Evolutionary conservation across 2,888 invertebrate genomes (phyloP).

Genomic region (Tridacna crocea): DNA sequence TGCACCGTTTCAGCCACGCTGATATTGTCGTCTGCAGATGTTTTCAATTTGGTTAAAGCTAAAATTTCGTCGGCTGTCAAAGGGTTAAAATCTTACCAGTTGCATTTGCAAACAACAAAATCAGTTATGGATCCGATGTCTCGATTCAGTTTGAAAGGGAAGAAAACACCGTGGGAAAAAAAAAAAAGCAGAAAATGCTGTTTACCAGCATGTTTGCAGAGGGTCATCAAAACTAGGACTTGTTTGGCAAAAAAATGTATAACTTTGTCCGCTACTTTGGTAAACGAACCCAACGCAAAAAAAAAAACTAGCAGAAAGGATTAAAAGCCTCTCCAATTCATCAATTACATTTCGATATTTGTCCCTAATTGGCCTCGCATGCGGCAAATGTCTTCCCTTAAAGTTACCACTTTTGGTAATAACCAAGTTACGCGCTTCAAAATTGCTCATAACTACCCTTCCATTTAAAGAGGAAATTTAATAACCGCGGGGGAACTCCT

Average conservation of each 20-base stretch:
- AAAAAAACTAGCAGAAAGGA: background rate
- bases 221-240: no score
- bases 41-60: no score
- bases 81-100: no score
- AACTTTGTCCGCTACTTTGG: background rate
- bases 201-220: background rate
- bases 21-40: no score
- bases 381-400: conserved; percentile 39
- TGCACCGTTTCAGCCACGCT: no score
- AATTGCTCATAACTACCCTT: conserved; percentile 45
- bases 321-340: conserved; percentile 39
- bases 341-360: conserved; percentile 60
- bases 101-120: no score
- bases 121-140: no score
- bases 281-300: background rate
- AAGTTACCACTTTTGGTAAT: conserved; percentile 46
- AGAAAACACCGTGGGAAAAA: background rate
- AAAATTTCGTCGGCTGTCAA: no score
- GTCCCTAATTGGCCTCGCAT: conserved; percentile 57
- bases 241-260: background rate
- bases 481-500: conserved; percentile 38
- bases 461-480: conserved; percentile 61
- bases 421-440: conserved; percentile 50
- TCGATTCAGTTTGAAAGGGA: background rate
- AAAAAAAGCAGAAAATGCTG: background rate